Conservation (phyloP, 2,797 vertebrate genomes). For the Mormyrops boulengeri region DNA sequence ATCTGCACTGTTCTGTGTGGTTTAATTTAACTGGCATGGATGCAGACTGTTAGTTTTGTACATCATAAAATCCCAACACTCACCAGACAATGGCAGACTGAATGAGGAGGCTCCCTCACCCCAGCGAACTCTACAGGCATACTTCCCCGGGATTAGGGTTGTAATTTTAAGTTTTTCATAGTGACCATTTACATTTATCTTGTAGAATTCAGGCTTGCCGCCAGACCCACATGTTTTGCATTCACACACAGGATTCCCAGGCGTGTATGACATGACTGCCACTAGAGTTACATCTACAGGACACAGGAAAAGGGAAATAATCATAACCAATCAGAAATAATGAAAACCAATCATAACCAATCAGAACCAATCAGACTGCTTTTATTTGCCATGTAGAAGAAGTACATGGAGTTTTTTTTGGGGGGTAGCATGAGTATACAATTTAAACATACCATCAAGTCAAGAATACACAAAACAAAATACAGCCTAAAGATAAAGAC, state of each 20-base stretch:
- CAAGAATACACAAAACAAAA: not conserved
- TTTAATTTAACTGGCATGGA: not conserved
- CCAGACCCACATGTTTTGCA: not conserved
- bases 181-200: accelerated
- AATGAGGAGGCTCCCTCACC: not conserved
- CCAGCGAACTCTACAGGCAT: conserved; percentile 33
- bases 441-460: not conserved
- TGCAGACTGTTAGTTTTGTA: not conserved
- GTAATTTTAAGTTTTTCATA: accelerated
- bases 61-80: conserved; percentile 1
- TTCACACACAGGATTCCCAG: accelerated
- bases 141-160: accelerated
- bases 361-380: not conserved
- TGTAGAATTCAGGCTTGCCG: not conserved
- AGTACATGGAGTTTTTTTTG: not conserved
- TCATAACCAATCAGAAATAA: not conserved
- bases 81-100: not conserved
- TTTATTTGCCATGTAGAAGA: not conserved
- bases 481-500: not conserved
- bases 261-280: not conserved
- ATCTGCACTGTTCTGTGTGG: not conserved
- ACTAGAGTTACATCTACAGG: conserved; percentile 17
- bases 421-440: not conserved
- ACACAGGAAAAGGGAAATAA: not conserved
- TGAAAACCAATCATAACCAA: not conserved